Conservation (phyloP, 2,113 vertebrate genomes). For the Geococcyx californianus region DNA sequence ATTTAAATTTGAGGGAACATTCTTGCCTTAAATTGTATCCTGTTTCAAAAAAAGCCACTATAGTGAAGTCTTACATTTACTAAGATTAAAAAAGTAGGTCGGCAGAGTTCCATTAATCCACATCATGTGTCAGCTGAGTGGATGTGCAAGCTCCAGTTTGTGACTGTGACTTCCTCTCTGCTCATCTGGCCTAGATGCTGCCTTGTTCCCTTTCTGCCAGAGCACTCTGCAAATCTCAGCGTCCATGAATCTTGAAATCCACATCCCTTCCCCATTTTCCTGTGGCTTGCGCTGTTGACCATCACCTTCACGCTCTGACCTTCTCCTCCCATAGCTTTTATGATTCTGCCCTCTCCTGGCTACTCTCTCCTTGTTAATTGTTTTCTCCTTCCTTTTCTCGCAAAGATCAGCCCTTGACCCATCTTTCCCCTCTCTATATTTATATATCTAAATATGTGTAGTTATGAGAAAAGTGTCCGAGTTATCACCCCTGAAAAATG, state of each 20-base stretch:
- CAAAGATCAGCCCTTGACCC: neutral
- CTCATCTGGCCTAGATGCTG: neutral
- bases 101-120: neutral
- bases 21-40: conserved; percentile 51
- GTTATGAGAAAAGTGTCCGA: neutral
- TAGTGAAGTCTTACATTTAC: neutral
- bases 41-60: neutral
- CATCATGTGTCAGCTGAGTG: neutral
- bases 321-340: conserved; percentile 16
- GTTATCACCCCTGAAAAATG: neutral
- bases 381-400: neutral
- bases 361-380: neutral
- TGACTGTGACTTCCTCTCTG: neutral
- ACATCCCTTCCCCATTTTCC: neutral
- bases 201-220: neutral
- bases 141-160: neutral
- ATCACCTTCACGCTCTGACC: neutral
- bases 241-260: neutral
- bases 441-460: neutral
- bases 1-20: conserved; percentile 59
- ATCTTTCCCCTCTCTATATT: neutral
- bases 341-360: conserved; percentile 64
- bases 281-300: neutral
- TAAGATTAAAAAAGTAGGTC: neutral
- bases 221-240: neutral